Conservation (phyloP, 2,888 invertebrate species). For the Syrphus vitripennis region DNA sequence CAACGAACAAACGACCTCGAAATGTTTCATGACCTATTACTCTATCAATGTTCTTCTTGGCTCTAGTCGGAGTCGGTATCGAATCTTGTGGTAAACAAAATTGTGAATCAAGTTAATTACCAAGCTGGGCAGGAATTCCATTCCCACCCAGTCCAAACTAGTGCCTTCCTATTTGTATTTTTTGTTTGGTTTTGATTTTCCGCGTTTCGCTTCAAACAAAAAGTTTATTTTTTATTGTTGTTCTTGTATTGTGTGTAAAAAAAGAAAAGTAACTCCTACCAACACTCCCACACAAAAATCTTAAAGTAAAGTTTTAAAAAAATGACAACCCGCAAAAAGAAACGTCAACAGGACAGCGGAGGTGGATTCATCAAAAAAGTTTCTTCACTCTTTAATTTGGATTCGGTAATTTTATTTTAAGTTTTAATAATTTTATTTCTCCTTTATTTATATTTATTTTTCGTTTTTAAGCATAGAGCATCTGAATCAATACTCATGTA, state of each 20-base stretch:
- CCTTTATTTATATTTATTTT: slow-evolving; percentile 21
- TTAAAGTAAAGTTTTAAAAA: background rate
- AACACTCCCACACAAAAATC: background rate
- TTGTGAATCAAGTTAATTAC: slow-evolving; percentile 28
- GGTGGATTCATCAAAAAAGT: slow-evolving; percentile 93
- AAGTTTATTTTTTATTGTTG: slow-evolving; percentile 1
- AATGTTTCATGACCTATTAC: slow-evolving; percentile 40
- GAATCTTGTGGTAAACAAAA: slow-evolving; percentile 34
- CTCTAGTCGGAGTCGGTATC: background rate
- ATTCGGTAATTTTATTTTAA: slow-evolving; percentile 83
- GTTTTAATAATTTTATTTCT: slow-evolving; percentile 32
- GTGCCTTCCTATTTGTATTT: background rate
- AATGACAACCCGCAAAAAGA: slow-evolving; percentile 87
- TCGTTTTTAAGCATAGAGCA: background rate
- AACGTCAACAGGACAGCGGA: slow-evolving; percentile 84
- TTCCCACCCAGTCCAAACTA: background rate
- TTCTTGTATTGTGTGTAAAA: background rate
- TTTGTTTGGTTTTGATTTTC: slow-evolving; percentile 25
- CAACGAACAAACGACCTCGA: slow-evolving; percentile 19
- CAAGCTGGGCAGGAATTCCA: slow-evolving; percentile 5
- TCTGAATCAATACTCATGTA: background rate
- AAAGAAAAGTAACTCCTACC: background rate
- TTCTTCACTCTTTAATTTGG: slow-evolving; percentile 92
- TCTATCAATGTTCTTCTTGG: slow-evolving; percentile 2
- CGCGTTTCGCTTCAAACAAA: background rate